Percentiles rank a stretch among this genome's conserved stretches.
Conservation (phyloP, 2,113 vertebrate genomes). For the Scomber japonicus region DNA sequence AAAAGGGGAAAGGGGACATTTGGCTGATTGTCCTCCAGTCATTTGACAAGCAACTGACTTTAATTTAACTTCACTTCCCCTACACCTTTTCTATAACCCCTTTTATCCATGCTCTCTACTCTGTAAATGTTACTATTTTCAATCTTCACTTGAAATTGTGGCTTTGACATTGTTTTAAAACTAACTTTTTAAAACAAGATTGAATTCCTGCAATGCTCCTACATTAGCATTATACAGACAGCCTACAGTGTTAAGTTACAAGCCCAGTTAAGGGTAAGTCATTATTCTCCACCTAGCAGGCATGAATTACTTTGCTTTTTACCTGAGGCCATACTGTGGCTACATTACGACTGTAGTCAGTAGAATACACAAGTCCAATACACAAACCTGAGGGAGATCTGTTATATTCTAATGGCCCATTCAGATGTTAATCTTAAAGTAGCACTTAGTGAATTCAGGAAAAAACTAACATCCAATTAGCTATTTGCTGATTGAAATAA, state of each 20-base stretch:
- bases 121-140: not conserved
- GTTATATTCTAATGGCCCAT: conserved; percentile 81
- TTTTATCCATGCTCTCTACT: not conserved
- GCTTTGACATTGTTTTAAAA: not conserved
- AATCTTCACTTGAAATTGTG: not conserved
- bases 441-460: conserved; percentile 74
- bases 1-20: not conserved
- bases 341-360: conserved; percentile 48
- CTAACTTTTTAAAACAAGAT: not conserved
- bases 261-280: conserved; percentile 61
- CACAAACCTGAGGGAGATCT: conserved; percentile 72
- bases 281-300: conserved; percentile 62
- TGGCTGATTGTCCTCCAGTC: conserved; percentile 16
- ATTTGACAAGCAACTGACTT: conserved; percentile 40
- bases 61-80: conserved; percentile 10
- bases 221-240: conserved; percentile 39
- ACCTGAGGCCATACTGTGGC: conserved; percentile 62
- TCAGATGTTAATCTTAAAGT: conserved; percentile 86
- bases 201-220: conserved; percentile 27
- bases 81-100: not conserved
- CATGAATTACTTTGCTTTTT: conserved; percentile 67
- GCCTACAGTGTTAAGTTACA: conserved; percentile 46
- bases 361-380: conserved; percentile 86
- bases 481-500: conserved; percentile 42
- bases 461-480: conserved; percentile 65